Base-by-base conservation (phyloP, 1,140 invertebrate species). In the Neodiprion pinetum region DNA sequence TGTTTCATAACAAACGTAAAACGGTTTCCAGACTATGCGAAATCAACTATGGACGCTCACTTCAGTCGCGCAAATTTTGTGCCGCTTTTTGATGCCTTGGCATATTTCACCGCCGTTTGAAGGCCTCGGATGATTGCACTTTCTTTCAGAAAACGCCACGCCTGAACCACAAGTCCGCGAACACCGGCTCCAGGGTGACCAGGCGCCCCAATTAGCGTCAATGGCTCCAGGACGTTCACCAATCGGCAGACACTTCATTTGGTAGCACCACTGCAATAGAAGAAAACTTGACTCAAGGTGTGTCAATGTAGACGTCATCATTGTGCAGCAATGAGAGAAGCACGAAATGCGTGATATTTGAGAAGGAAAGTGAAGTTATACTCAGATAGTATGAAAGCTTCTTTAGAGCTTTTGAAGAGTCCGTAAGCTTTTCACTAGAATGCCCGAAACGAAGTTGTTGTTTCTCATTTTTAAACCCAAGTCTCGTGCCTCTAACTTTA, bases 91-190 rank as follows among this genome's bases (percentile, higher is more conserved):
- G 14, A 80, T 74, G 17, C 85, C 84, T 67, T 74, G 82, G 81
- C 91, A 92, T 78, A 90, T 91, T 67, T 86, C 86, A 8, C 91
- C 92, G 23, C 91, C 91, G 79, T 90, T 85, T 7, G 87, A 86
- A 0, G 92, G 91, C 48, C 86, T 17, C 7, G 88, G 88, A 73
- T 84, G 82, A 77, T 88, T 82, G 75, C 88, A 90, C 47, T 81
- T 80, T 49, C 89, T 79, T 40, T 77, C 74, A 28, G 84, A 80
- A 11, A 77, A 77, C n/a, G 85, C 82, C 9, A 92, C 88, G 1
- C 92, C 92, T 28, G 89, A 91, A 11, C 91, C 92, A 81, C 92
- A 93, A 12, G 88, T 89, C 28, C 91, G 81, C 2, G 90, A 90
- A 79, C 92, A 93, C 8, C 82, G 79, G 12, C 88, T 88, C 91